These are phyloP conservation scores for Pogonomyrmex barbatus DNA, from an alignment of 1,140 invertebrate genomes.

Conservation along the genomic window DNA sequence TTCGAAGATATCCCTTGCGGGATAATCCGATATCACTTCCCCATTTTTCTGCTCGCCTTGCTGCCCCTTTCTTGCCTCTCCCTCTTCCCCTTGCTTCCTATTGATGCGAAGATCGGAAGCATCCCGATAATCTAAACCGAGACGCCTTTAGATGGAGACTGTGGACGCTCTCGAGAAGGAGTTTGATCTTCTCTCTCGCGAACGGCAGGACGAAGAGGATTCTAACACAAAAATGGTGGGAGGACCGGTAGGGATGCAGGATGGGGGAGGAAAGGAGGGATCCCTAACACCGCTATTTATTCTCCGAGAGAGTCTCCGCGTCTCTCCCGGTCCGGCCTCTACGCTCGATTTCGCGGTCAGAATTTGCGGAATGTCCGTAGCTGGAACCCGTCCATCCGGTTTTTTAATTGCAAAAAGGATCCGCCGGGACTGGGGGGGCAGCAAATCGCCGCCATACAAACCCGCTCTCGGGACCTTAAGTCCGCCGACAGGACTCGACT, in stretches of 20 bases:
- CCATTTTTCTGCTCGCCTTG: not conserved
- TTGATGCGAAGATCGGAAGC: constrained; percentile 56
- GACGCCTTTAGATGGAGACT: constrained; percentile 36
- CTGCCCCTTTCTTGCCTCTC: no score
- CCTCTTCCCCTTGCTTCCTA: constrained; percentile 24
- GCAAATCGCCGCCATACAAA: constrained; percentile 61
- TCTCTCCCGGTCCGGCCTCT: constrained; percentile 57
- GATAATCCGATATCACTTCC: constrained; percentile 34
- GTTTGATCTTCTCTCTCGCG: constrained; percentile 19
- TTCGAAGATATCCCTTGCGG: constrained; percentile 12
- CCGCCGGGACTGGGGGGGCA: constrained; percentile 70
- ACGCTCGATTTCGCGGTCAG: constrained; percentile 82
- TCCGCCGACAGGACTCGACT: constrained; percentile 65
- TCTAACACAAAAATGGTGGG: constrained; percentile 21
- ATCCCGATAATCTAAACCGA: constrained; percentile 40
- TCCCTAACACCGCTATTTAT: constrained; percentile 77
- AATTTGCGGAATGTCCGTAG: constrained; percentile 85
- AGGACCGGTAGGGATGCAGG: constrained; percentile 43
- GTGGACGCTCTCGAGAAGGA: constrained; percentile 8
- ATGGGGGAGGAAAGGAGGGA: constrained; percentile 42
- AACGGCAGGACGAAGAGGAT: constrained; percentile 27
- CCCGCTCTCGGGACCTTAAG: constrained; percentile 62
- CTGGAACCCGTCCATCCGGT: constrained; percentile 85
- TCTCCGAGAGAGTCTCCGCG: constrained; percentile 64
- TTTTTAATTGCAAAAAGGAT: constrained; percentile 86